phyloP scores from a whole-genome alignment of 2,888 invertebrate species.

The Agrotis exclamationis region DNA sequence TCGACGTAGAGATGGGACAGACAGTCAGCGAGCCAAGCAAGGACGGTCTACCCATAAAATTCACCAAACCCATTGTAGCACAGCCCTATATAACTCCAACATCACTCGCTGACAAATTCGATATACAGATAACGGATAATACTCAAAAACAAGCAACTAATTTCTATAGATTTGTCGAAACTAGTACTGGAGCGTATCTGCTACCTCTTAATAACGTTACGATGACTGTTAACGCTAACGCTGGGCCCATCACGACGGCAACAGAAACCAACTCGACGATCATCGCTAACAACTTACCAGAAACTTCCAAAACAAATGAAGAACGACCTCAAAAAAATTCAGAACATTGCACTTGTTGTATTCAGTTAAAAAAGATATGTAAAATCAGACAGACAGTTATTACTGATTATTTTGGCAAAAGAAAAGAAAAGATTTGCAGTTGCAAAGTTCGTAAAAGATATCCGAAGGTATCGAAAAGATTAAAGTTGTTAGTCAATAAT shows the following conservation, averaged over 20 bases:
- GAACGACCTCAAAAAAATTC: background rate
- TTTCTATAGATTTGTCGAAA: constrained; percentile 73
- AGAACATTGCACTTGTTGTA: constrained; percentile 82
- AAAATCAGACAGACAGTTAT: constrained; percentile 76
- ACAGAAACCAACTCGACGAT: constrained; percentile 26
- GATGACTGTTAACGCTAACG: constrained; percentile 64
- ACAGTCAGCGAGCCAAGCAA: constrained; percentile 62
- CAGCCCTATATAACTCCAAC: background rate
- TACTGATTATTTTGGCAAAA: constrained; percentile 78
- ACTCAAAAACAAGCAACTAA: constrained; percentile 58
- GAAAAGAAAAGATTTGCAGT: constrained; percentile 68
- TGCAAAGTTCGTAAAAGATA: constrained; percentile 72
- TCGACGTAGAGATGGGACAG: constrained; percentile 70
- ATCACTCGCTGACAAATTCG: constrained; percentile 50
- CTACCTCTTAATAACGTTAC: constrained; percentile 70
- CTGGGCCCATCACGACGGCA: constrained; percentile 63
- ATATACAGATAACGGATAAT: constrained; percentile 42
- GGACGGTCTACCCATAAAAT: constrained; percentile 76
- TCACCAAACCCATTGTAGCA: constrained; percentile 69
- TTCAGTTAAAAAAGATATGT: constrained; percentile 74
- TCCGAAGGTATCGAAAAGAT: constrained; percentile 78
- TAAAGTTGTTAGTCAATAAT: constrained; percentile 76
- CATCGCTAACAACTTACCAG: constrained; percentile 10
- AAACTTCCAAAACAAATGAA: constrained; percentile 23
- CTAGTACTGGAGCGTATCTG: constrained; percentile 71